phyloP scores from a whole-genome alignment of 2,113 vertebrate genomes.

The Raja brachyura region DNA sequence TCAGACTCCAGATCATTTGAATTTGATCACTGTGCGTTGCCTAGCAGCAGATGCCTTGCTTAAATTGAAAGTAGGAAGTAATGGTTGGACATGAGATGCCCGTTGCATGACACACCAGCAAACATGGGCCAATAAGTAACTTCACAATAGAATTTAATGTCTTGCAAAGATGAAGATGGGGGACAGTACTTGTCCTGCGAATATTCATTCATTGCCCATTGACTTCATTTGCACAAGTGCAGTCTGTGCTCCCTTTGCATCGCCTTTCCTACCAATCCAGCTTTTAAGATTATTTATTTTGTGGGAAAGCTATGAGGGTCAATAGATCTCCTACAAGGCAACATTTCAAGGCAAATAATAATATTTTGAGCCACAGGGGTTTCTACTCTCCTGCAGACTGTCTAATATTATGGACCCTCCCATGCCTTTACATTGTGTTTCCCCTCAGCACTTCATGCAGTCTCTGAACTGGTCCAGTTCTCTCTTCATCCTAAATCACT shows the following conservation, averaged over 20 bases:
- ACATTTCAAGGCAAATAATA: neutral
- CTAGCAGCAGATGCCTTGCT: neutral
- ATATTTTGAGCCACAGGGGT: neutral
- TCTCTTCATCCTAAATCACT: neutral
- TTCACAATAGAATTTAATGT: neutral
- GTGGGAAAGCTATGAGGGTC: neutral
- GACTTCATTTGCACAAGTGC: neutral
- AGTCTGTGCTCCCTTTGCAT: neutral
- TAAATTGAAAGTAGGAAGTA: neutral
- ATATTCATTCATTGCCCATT: neutral
- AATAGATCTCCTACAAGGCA: neutral
- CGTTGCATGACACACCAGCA: neutral
- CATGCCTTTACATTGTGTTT: neutral
- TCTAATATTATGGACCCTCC: neutral
- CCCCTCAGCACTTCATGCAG: neutral
- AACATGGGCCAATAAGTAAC: neutral
- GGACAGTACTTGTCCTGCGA: neutral
- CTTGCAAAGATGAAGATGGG: neutral
- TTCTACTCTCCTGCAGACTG: too few relatives aligned
- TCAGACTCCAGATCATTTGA: neutral
- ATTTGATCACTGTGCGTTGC: neutral
- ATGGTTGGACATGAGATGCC: neutral
- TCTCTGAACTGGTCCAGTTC: too few relatives aligned
- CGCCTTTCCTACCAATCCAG: neutral
- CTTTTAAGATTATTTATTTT: neutral